Evolutionary conservation across 1,140 invertebrate species (phyloP).

Genomic region (Nilaparvata lugens): DNA sequence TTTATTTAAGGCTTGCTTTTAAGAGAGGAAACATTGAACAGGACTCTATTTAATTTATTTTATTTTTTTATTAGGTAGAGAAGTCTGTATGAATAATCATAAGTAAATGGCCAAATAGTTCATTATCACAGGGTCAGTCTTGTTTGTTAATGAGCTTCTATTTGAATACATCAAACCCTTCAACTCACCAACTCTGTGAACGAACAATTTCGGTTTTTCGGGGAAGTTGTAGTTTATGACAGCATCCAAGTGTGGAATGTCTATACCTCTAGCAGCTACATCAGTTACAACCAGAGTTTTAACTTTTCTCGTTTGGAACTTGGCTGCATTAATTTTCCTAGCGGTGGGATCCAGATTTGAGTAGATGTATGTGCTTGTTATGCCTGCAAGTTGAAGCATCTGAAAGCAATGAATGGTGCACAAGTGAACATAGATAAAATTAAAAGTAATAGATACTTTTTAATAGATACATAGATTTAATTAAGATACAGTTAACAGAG

Average conservation of each 20-base stretch:
- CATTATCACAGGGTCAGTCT: too few relatives aligned
- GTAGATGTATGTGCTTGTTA: slow-evolving; percentile 85
- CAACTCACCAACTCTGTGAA: slow-evolving; percentile 93
- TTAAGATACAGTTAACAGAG: neutral
- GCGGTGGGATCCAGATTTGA: slow-evolving; percentile 91
- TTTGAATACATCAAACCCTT: too few relatives aligned
- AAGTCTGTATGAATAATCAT: too few relatives aligned
- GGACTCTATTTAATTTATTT: too few relatives aligned
- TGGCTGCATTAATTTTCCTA: slow-evolving; percentile 89
- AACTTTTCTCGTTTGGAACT: slow-evolving; percentile 74
- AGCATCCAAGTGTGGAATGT: slow-evolving; percentile 91
- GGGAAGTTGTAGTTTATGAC: slow-evolving; percentile 98
- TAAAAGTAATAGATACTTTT: neutral
- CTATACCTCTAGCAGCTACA: slow-evolving; percentile 92
- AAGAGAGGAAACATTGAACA: too few relatives aligned
- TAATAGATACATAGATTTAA: too few relatives aligned
- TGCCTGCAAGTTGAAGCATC: slow-evolving; percentile 69
- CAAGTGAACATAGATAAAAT: slow-evolving; percentile 14
- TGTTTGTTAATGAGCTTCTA: too few relatives aligned
- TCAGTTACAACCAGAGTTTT: slow-evolving; percentile 89
- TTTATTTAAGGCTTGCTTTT: too few relatives aligned
- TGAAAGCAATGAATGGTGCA: too few relatives aligned
- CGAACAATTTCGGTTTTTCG: slow-evolving; percentile 91
- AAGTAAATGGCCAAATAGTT: too few relatives aligned
- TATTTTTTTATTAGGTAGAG: too few relatives aligned